Conservation (phyloP, 2,113 vertebrate genomes). For the Scomber japonicus region DNA sequence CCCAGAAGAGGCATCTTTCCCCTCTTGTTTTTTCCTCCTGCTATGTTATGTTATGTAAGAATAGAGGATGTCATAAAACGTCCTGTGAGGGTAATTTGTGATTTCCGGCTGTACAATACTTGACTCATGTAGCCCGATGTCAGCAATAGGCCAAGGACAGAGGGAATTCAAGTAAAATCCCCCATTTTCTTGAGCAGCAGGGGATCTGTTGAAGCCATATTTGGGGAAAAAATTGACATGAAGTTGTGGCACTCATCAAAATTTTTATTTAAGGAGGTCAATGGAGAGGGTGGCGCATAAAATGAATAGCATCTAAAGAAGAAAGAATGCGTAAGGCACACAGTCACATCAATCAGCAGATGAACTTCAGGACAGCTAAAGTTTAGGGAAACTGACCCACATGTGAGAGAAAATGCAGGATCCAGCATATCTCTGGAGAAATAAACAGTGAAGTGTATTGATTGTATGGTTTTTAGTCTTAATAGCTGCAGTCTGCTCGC, state of each 20-base stretch:
- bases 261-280: not conserved
- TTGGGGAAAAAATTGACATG: not conserved
- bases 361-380: conserved; percentile 25
- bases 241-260: too few species aligned
- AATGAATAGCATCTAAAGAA: not conserved
- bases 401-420: conserved; percentile 11
- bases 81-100: not conserved
- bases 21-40: not conserved
- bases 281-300: not conserved
- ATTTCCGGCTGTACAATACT: not conserved
- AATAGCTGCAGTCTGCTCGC: conserved; percentile 12
- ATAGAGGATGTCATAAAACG: not conserved
- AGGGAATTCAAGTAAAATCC: not conserved
- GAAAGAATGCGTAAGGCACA: not conserved
- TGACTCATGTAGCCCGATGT: not conserved
- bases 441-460: conserved; percentile 20
- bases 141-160: not conserved
- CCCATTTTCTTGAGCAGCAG: not conserved
- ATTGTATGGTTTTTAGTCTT: conserved; percentile 7
- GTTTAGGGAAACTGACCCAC: conserved; percentile 36
- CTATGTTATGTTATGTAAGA: too few species aligned
- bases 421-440: conserved; percentile 19
- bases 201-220: not conserved
- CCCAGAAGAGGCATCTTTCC: not conserved
- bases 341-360: conserved; percentile 29